Base-by-base conservation (phyloP, 1,140 invertebrate genomes). In the Chrysopa pallens region DNA sequence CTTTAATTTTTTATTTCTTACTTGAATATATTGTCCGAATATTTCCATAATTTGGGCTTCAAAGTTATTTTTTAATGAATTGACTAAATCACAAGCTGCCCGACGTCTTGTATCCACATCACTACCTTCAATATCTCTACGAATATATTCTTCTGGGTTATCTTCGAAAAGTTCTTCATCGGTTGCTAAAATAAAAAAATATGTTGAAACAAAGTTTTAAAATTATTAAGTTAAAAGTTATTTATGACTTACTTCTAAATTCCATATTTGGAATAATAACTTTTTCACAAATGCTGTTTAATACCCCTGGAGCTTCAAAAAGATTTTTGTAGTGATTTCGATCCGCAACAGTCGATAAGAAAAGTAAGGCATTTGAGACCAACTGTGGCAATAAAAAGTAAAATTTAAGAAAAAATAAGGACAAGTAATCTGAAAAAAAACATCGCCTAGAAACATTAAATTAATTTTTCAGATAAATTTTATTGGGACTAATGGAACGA, bases 251-350 rank as follows among this genome's bases (percentile, higher is more conserved):
- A 86, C 84, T 72, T 73, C 93, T 70, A 50, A 98, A 93, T 61
- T 95, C 81, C 76, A 98, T 91, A 61, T 98, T 98, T 0, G 94
- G 93, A 48, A 98, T 91, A 56, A 98, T 86, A 13, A 98, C 87
- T 67, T 96, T 95, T 58, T 97, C 87, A 63, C 94, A 97, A 48
- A 98, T 95, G 49, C 77, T 85, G 36, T 84, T 79, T 3, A 98
- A 66, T 13, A 87, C 87, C 40, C 70, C 69, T 1, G 83, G 74
- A 58, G 88, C 82, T 62, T 94, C 85, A 62, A 98, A 98, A 6
- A 98, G 63, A 50, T 74, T 65, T 49, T 88, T 80, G 58, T 96
- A 92, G 41, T 83, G 80, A 31, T 77, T 69, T 49, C 91, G 76
- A 56, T 94, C 89, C 2, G 92, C 94, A 6, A 98, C 88, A 39